Evolutionary conservation across 2,797 vertebrate species (phyloP).

Genomic region (Mastacembelus armatus): DNA sequence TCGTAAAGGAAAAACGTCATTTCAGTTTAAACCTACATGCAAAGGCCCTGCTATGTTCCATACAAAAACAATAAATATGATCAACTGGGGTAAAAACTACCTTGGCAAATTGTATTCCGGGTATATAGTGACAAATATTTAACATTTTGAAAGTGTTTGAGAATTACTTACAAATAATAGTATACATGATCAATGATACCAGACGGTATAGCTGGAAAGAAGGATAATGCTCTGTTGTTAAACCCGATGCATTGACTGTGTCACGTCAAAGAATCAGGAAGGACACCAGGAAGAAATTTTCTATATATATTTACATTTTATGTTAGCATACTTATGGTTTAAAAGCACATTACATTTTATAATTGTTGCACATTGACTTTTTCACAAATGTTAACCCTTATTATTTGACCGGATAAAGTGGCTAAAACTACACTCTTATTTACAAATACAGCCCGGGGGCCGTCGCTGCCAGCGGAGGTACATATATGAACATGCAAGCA

Average conservation of each 20-base stretch:
- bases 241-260: background rate
- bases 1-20: slow-evolving; percentile 37
- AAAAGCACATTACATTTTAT: slow-evolving; percentile 37
- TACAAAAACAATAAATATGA: slow-evolving; percentile 61
- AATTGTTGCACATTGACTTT: slow-evolving; percentile 44
- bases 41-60: slow-evolving; percentile 30
- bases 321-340: slow-evolving; percentile 40
- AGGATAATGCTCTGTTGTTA: slow-evolving; percentile 29
- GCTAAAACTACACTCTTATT: slow-evolving; percentile 58
- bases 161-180: slow-evolving; percentile 49
- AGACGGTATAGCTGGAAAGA: slow-evolving; percentile 38
- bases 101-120: slow-evolving; percentile 27
- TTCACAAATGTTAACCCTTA: slow-evolving; percentile 45
- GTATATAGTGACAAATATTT: slow-evolving; percentile 51
- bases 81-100: slow-evolving; percentile 38
- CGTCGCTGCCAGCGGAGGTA: slow-evolving; percentile 20
- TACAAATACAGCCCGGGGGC: slow-evolving; percentile 47
- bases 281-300: slow-evolving; percentile 21
- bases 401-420: slow-evolving; percentile 42
- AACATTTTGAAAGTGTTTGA: slow-evolving; percentile 38
- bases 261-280: slow-evolving; percentile 14
- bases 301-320: slow-evolving; percentile 57
- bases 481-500: slow-evolving; percentile 63
- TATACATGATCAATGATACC: slow-evolving; percentile 46
- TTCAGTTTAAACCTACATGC: slow-evolving; percentile 67